A percentile compares a stretch with the other conserved stretches of the same genome.
phyloP scores from a whole-genome alignment of 2,888 invertebrate genomes.

The Drosophila sordidula region DNA sequence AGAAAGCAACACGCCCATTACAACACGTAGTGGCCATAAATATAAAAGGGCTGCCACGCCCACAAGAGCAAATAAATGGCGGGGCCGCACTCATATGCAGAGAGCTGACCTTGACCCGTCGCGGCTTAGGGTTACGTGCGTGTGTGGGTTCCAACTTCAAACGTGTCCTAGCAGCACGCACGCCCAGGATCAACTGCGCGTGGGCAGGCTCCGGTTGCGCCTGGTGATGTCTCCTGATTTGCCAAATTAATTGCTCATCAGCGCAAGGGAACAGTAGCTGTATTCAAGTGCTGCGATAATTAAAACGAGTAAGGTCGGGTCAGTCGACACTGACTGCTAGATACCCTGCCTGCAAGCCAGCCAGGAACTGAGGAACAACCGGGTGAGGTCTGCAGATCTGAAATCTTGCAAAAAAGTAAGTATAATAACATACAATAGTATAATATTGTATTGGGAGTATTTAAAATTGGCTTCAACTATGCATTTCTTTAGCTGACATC shows the following conservation, averaged over 20 bases:
- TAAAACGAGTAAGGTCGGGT: not conserved
- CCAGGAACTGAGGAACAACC: too few relatives aligned
- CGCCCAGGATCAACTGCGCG: constrained; percentile 31
- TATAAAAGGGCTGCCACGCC: constrained; percentile 62
- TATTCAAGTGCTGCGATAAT: not conserved
- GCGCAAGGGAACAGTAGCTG: not conserved
- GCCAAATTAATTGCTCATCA: constrained; percentile 67
- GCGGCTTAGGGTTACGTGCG: constrained; percentile 32
- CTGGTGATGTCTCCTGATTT: constrained; percentile 54
- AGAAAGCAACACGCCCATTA: constrained; percentile 73
- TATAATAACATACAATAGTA: too few relatives aligned
- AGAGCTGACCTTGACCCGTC: constrained; percentile 51
- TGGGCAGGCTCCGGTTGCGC: constrained; percentile 30
- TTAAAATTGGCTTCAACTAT: too few relatives aligned
- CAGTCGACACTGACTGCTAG: too few relatives aligned
- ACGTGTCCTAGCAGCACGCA: constrained; percentile 9
- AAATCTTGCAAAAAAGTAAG: too few relatives aligned
- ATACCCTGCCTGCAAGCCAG: too few relatives aligned
- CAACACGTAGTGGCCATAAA: constrained; percentile 77
- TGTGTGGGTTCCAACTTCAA: not conserved
- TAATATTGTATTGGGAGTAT: too few relatives aligned
- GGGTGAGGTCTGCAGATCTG: too few relatives aligned
- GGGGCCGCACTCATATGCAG: constrained; percentile 24
- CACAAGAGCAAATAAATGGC: constrained; percentile 36
- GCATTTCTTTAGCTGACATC: too few relatives aligned